phyloP scores from a whole-genome alignment of 2,797 vertebrate genomes.

The Enteromius trimaculatus region DNA sequence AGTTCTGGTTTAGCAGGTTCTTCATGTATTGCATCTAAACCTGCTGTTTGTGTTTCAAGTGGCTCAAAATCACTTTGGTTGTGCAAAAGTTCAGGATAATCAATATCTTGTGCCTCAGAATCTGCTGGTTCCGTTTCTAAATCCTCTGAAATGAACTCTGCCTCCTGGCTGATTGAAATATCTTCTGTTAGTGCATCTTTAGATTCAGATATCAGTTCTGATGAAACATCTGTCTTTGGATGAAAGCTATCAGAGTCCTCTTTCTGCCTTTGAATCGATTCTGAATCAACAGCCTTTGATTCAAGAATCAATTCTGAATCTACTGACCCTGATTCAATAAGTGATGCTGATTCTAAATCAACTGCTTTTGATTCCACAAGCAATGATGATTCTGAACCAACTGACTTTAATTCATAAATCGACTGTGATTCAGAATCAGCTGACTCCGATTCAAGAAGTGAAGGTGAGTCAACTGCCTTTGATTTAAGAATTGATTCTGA shows the following conservation, averaged over 20 bases:
- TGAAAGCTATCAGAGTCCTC: constrained; percentile 1
- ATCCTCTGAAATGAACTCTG: not conserved
- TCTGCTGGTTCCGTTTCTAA: constrained; percentile 26
- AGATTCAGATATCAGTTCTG: not conserved
- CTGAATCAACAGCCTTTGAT: not conserved
- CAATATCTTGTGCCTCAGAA: constrained; percentile 25
- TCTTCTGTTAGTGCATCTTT: constrained; percentile 7
- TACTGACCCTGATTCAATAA: not conserved
- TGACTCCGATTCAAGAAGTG: too few species aligned
- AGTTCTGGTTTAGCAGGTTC: constrained; percentile 50
- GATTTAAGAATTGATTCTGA: not conserved
- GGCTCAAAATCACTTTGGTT: constrained; percentile 45
- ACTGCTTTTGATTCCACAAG: not conserved
- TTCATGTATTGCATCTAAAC: constrained; percentile 48
- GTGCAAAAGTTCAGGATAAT: constrained; percentile 49
- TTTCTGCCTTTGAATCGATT: too few species aligned
- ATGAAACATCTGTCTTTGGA: not conserved
- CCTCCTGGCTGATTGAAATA: constrained; percentile 5
- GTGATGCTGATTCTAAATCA: not conserved
- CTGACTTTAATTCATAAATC: too few species aligned
- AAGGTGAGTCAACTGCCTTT: rapidly evolving
- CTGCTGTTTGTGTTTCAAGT: constrained; percentile 55
- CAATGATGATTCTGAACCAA: too few species aligned
- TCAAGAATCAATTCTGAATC: not conserved
- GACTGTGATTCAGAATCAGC: not conserved